Evolutionary conservation across 2,797 vertebrate genomes (phyloP), one percentile per base, ranked within the genome.

Genomic region (Leptoclinus maculatus): DNA sequence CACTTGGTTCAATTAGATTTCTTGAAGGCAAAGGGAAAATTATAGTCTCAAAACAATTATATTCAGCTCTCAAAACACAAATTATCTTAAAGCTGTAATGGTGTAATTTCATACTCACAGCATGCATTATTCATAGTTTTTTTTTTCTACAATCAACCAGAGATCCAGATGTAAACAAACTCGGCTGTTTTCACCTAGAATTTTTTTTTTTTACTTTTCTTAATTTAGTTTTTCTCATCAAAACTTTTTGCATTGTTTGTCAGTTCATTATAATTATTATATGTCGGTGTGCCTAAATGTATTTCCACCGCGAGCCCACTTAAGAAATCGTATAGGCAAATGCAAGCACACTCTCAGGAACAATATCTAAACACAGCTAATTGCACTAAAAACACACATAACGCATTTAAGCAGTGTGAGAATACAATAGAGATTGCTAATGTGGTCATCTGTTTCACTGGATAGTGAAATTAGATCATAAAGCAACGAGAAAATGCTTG

Each of bases 391-490:
- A 82, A 83, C 82, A 86, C 76, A 87, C 78, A 83, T 59, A 84
- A 83, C 49, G 34, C 76, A 83, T 88, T 86, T 77, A 83, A 78
- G 83, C 83, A 69, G 51, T 78, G 77, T 83, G 66, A 81, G 74
- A 80, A 76, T 82, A 85, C 80, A 88, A 82, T 81, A 74, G 85
- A 89, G 84, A 88, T 84, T 45, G 72, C 51, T 93, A 93, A 93
- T 94, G 91, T 81, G 89, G 88, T 93, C 87, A 90, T 95, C 92
- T 88, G 90, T 94, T 94, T 90, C 87, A 83, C 76, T 76, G 85
- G 88, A 92, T 91, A 90, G 87, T 89, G 86, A 93, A 93, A 93
- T 91, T 83, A 87, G 89, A 86, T 91, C 87, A 90, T 93, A 94
- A 94, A 94, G 88, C 86, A 91, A 85, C 51, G 4, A 83, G 74